Percentiles rank a stretch among this genome's conserved stretches.
Conservation (phyloP, 2,797 vertebrate species). For the Amblyopsis hoosieri region DNA sequence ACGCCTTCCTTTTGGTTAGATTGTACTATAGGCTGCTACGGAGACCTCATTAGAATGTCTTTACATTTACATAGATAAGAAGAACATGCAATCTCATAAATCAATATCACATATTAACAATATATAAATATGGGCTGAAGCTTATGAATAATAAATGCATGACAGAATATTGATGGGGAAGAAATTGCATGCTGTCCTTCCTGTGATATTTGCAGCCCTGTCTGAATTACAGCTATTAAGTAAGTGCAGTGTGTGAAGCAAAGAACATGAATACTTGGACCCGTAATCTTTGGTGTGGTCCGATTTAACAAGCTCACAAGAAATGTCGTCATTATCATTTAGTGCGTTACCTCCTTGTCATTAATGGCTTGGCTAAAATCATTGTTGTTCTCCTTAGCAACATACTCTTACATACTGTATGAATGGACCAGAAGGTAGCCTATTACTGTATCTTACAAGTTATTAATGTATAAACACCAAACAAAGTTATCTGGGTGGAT, state of each 20-base stretch:
- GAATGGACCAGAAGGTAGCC: slow-evolving; percentile 29
- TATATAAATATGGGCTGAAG: too few species aligned
- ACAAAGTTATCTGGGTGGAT: slow-evolving; percentile 23
- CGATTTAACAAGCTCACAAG: slow-evolving; percentile 33
- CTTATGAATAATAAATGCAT: too few species aligned
- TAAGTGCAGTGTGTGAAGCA: slow-evolving; percentile 11
- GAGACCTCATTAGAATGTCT: slow-evolving; percentile 17
- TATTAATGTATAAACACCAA: slow-evolving; percentile 1
- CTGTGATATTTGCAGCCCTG: slow-evolving; percentile 21
- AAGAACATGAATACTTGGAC: slow-evolving; percentile 34
- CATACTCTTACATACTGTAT: slow-evolving; percentile 8
- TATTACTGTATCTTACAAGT: slow-evolving; percentile 19
- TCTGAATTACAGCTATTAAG: slow-evolving; percentile 30
- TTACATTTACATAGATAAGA: slow-evolving; percentile 6
- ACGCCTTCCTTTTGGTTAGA: slow-evolving; percentile 41
- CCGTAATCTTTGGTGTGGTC: slow-evolving; percentile 13
- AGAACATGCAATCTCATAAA: slow-evolving; percentile 6
- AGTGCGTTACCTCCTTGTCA: slow-evolving; percentile 21
- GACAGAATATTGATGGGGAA: slow-evolving; percentile 17
- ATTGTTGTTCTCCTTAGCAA: background rate
- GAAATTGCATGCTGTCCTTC: slow-evolving; percentile 18
- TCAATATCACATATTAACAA: slow-evolving; percentile 9
- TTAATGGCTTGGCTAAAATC: slow-evolving; percentile 40
- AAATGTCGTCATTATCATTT: slow-evolving; percentile 41
- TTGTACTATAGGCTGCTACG: slow-evolving; percentile 17